A percentile compares a stretch with the other conserved stretches of the same genome.
phyloP scores from a whole-genome alignment of 2,113 vertebrate genomes.

The Lanius ludovicianus region DNA sequence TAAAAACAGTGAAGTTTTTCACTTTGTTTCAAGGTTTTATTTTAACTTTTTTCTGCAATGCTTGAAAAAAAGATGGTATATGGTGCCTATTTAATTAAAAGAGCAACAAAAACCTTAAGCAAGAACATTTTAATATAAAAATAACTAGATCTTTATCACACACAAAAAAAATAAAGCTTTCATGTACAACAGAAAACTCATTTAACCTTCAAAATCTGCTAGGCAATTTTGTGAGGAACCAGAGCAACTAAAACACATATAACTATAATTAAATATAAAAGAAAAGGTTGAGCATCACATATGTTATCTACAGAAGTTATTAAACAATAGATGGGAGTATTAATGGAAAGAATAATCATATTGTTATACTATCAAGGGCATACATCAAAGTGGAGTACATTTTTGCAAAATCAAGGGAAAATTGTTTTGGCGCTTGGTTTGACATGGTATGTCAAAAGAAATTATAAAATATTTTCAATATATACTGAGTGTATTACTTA shows the following conservation, averaged over 20 bases:
- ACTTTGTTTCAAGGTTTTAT: not conserved
- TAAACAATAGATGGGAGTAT: not conserved
- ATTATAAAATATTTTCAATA: not conserved
- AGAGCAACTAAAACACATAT: not conserved
- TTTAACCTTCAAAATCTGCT: conserved; percentile 18
- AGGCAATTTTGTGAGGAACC: not conserved
- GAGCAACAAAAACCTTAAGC: not conserved
- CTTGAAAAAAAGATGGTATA: not conserved
- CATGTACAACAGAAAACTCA: not conserved
- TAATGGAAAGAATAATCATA: not conserved
- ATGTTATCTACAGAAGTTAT: not conserved
- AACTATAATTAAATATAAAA: not conserved
- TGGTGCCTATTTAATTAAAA: not conserved
- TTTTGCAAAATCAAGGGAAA: not conserved
- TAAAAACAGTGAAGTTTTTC: not conserved
- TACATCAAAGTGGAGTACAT: not conserved
- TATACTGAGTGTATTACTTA: not conserved
- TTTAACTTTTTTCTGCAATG: not conserved
- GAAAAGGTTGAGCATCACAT: not conserved
- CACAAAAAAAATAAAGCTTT: not conserved
- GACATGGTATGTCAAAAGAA: not conserved
- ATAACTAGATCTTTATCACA: not conserved
- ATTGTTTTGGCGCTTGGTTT: not conserved
- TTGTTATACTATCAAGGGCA: not conserved
- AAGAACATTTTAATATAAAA: conserved; percentile 26